A percentile compares a stretch with the other conserved stretches of the same genome.
Conservation (phyloP, 2,113 vertebrate genomes). For the Oreotrochilus melanogaster region DNA sequence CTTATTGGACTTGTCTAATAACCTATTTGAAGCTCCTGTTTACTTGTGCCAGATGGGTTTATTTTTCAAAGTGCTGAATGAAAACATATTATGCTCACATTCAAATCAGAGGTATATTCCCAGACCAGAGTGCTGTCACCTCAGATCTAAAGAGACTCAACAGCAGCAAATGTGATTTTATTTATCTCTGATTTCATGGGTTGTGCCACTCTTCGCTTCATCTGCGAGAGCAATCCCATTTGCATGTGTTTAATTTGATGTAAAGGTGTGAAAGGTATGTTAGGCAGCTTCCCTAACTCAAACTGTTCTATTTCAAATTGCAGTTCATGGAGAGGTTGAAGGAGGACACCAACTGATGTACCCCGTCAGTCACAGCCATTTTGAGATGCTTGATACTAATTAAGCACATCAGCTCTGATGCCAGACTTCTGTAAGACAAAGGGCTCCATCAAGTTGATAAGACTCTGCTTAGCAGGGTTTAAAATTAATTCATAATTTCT, state of each 20-base stretch:
- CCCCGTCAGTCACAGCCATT: conserved; percentile 76
- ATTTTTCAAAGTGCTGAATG: neutral
- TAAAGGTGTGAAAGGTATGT: conserved; percentile 49
- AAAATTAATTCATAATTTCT: conserved; percentile 86
- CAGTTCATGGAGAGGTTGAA: neutral
- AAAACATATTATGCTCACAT: neutral
- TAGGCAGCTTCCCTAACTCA: conserved; percentile 46
- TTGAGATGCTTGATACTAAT: conserved; percentile 79
- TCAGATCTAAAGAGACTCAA: neutral
- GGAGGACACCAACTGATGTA: conserved; percentile 52
- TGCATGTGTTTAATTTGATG: conserved; percentile 50
- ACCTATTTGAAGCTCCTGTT: neutral
- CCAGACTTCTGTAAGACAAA: conserved; percentile 81
- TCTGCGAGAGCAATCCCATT: neutral
- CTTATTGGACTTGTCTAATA: neutral
- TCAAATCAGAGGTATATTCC: neutral
- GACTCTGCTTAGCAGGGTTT: conserved; percentile 78
- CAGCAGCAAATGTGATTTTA: neutral
- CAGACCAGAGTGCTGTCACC: neutral
- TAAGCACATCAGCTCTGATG: conserved; percentile 77
- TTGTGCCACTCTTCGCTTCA: neutral
- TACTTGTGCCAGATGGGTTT: neutral
- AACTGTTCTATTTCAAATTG: conserved; percentile 59
- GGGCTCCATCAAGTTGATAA: conserved; percentile 81
- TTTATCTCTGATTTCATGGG: neutral